Base-by-base conservation (phyloP, 2,888 invertebrate genomes). In the Eupithecia inturbata region DNA sequence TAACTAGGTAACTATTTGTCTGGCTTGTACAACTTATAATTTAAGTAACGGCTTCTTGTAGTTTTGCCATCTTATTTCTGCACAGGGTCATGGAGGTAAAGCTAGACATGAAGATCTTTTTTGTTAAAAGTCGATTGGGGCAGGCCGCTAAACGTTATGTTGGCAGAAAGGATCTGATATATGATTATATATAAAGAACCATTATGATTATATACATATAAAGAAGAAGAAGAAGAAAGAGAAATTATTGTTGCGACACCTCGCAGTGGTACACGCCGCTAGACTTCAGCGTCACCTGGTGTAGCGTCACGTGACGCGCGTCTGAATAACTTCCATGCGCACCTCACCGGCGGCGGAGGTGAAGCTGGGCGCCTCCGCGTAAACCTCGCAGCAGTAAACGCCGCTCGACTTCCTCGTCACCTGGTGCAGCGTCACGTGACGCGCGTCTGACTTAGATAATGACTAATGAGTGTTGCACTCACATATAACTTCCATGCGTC, bases 401-500 rank as follows among this genome's bases (percentile, higher is more conserved):
- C n/a, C n/a, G n/a, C n/a, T n/a, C n/a, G n/a, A 31, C 31, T 31
- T 31, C 31, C 3, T 3, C 31, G 31, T 31, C 31, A 31, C 31
- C 31, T 31, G 31, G 31, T 31, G 31, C 31, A 31, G 5, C 31
- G 3, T 31, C 31, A 31, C 31, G 31, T 31, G 31, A 31, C 31
- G 31, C 31, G 31, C 5, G 31, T 31, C 31, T 31, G 16, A 6
- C n/a, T n/a, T n/a, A n/a, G n/a, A n/a, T n/a, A n/a, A n/a, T n/a
- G n/a, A n/a, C n/a, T 6, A 41, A 19, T 33, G n/a, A 63, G 33
- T n/a, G 39, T 60, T 39, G 31, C n/a, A 96, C 97, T 96, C 95
- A 97, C 97, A 97, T 83, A 97, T 96, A 85, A 97, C 96, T 93
- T 97, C 97, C 97, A 97, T 96, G 84, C 96, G 95, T 49, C 96